Base-by-base conservation (phyloP, 2,113 vertebrate genomes). In the Cygnus atratus region DNA sequence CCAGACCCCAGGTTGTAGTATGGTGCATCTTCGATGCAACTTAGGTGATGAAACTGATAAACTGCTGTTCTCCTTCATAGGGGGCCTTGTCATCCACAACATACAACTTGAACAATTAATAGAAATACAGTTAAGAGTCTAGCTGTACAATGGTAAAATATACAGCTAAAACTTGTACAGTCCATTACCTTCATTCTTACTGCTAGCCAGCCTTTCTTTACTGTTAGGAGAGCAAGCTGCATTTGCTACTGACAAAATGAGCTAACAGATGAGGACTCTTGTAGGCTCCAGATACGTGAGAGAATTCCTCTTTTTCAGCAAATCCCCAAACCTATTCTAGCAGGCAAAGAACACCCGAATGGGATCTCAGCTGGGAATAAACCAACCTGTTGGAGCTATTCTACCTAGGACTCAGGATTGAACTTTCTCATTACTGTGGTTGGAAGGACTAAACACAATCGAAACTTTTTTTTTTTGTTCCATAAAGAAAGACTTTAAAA, bases 211-310 rank as follows among this genome's bases (percentile, higher is more conserved):
- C 81, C 73, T 94, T 92, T 87, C 76, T 73, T 96, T 91, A 93
- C 81, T 46, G 77, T 77, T 52, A 31, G 46, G 72, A 92, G 75
- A 93, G 89, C 91, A 86, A 84, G 54, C 50, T 83, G 81, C 74
- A 91, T 74, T 93, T 95, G 89, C 81, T 94, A 85, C 76, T 59
- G 88, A 93, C 74, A 84, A 76, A 91, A 93, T 88, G 85, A 95
- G 74, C 22, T 75, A 76, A 44, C 43, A 84, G 87, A 91, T 48
- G 75, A 96, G 87, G 79, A 72, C 81, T 5, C 52, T 66, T 74
- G 25, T 0, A 5, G 6, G 58, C 91, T 91, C 95, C 31, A 7
- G 87, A 74, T 31, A 74, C 86, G 19, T 26, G 29, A 22, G 13
- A 18, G 5, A 18, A 31, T 79, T 39, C 22, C 37, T 21, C 17